Conservation (phyloP, 2,888 invertebrate species). For the Thereva unica region DNA sequence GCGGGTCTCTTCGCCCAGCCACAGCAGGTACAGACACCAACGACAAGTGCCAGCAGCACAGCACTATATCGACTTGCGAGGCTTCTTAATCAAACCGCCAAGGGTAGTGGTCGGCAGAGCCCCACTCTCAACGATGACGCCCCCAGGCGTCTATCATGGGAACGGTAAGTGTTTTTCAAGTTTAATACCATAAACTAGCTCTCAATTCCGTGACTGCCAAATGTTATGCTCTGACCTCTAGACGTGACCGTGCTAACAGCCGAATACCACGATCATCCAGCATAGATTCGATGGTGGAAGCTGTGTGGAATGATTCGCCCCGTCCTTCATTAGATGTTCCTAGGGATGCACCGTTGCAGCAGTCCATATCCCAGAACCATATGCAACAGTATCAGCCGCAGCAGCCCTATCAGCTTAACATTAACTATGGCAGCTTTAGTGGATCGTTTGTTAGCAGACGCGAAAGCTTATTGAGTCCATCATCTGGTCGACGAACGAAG, state of each 20-base stretch:
- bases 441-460: conserved; percentile 55
- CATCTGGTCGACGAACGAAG: conserved; percentile 75
- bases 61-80: conserved; percentile 63
- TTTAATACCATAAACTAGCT: background rate
- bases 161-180: conserved; percentile 57
- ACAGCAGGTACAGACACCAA: conserved; percentile 41
- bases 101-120: conserved; percentile 49
- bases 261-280: conserved; percentile 75
- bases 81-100: conserved; percentile 61
- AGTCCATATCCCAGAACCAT: conserved; percentile 56
- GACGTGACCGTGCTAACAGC: conserved; percentile 60
- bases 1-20: conserved; percentile 39
- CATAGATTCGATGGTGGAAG: conserved; percentile 78
- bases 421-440: conserved; percentile 50
- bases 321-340: conserved; percentile 56
- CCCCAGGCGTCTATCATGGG: conserved; percentile 63
- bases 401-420: conserved; percentile 55
- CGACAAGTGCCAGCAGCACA: conserved; percentile 46
- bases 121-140: conserved; percentile 58
- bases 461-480: conserved; percentile 73
- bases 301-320: conserved; percentile 65
- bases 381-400: conserved; percentile 52
- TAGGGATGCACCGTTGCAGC: conserved; percentile 50
- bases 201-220: background rate
- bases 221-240: conserved; percentile 47